Evolutionary conservation across 2,113 vertebrate genomes (phyloP).

Genomic region (Phasianus colchicus): DNA sequence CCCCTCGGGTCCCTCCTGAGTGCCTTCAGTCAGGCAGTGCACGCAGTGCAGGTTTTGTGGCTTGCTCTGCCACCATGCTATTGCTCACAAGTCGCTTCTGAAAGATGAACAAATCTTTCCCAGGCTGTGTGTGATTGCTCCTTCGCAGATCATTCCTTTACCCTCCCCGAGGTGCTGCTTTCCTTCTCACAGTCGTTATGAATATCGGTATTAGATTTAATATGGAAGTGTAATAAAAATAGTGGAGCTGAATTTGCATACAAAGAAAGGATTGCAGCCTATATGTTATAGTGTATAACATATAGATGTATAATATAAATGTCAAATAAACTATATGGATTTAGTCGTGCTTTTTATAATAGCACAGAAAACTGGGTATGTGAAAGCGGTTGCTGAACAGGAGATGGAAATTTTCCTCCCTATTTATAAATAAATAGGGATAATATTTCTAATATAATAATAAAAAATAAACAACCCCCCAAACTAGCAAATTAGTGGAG

Average conservation of each 20-base stretch:
- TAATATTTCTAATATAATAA: too few relatives aligned
- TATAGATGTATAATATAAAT: too few relatives aligned
- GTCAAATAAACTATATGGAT: not conserved
- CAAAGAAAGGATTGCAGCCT: not conserved
- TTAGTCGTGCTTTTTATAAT: not conserved
- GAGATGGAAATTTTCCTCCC: not conserved
- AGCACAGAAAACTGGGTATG: not conserved
- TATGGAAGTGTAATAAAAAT: not conserved
- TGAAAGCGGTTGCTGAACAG: not conserved
- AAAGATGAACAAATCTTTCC: not conserved
- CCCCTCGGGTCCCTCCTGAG: not conserved
- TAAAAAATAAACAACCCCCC: not conserved
- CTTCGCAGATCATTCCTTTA: not conserved
- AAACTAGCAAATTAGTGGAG: not conserved
- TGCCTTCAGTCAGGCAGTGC: not conserved
- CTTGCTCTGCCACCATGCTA: not conserved
- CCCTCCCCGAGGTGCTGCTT: not conserved
- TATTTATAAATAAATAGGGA: not conserved
- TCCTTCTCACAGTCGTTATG: not conserved
- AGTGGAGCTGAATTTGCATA: not conserved
- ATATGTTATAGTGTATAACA: not conserved
- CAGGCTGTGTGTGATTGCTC: not conserved
- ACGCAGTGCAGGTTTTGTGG: rapidly evolving
- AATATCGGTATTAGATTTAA: not conserved
- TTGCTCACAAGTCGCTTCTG: not conserved